Conservation (phyloP, 2,113 vertebrate genomes). For the Lycocorax pyrrhopterus region DNA sequence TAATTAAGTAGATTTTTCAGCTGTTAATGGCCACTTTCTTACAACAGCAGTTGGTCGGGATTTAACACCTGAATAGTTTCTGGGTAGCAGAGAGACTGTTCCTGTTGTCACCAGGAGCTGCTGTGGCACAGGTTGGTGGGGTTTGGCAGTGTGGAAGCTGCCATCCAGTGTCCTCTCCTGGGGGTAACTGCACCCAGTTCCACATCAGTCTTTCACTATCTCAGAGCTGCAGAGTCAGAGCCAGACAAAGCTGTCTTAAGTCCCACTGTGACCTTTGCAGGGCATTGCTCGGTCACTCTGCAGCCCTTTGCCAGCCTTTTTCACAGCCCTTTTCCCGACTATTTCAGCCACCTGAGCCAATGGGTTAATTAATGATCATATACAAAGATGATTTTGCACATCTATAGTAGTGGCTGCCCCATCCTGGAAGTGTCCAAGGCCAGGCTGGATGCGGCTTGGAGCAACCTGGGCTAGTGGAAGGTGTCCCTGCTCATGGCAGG, state of each 20-base stretch:
- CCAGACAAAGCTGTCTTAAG: not conserved
- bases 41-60: not conserved
- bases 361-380: not conserved
- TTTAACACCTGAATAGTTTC: not conserved
- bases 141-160: not conserved
- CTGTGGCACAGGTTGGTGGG: not conserved
- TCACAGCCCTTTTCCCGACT: not conserved
- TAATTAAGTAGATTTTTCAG: not conserved
- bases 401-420: not conserved
- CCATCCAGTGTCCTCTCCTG: not conserved
- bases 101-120: not conserved
- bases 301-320: not conserved
- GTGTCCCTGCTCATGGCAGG: not conserved
- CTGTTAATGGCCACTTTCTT: not conserved
- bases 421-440: not conserved
- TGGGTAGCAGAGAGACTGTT: not conserved
- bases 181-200: not conserved
- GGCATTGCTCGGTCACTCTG: not conserved
- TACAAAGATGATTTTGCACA: not conserved
- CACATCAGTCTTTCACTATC: not conserved
- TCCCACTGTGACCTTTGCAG: not conserved
- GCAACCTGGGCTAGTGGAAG: not conserved
- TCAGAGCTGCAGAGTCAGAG: not conserved
- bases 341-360: not conserved
- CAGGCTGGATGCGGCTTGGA: fast-evolving